Base-by-base conservation (phyloP, 2,888 invertebrate species). In the Parelbella ahira region DNA sequence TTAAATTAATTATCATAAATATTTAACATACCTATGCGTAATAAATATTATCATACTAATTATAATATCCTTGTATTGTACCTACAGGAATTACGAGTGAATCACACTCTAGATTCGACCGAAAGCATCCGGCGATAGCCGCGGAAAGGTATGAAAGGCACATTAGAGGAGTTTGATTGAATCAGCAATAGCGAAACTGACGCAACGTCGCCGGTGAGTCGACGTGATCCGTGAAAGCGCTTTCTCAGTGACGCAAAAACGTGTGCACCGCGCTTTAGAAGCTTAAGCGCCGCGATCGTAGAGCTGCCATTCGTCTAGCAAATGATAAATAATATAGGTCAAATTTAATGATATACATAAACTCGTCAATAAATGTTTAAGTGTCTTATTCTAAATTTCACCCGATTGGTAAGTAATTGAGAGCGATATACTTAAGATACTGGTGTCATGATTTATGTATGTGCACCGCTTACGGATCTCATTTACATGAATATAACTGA, bases 231-330 rank as follows among this genome's bases (percentile, higher is more conserved):
- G 55, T 48, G 56, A 56, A 54, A 57, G 55, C 54, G 56, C 54
- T 57, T 58, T 58, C 58, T 51, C 49, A 29, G 20, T 51, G 53
- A 51, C 47, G 51, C 50, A 55, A 58, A 56, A 52, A 55, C 53
- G 48, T 50, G 50, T 50, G 47, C 30, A 45, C 46, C 44, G 11
- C 24, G 23, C 37, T 25, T 28, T 12, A 37, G 37, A 37, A 38
- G 46, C 44, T 43, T 45, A 38, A 47, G 11, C 27, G 29, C 23
- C 37, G 24, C 25, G 28, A 37, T 44, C 28, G 47, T 41, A 39
- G 15, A 37, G 45, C 13, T 13, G 42, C 13, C 24, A 37, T 42
- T 38, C 27, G 38, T 23, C 21, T 34, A 36, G 38, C 24, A 41
- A 29, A 25, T 20, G 9, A 18, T 23, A 39, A 18, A 30, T 39